Base-by-base conservation (phyloP, 2,888 invertebrate species). In the Hetaerina titia region DNA sequence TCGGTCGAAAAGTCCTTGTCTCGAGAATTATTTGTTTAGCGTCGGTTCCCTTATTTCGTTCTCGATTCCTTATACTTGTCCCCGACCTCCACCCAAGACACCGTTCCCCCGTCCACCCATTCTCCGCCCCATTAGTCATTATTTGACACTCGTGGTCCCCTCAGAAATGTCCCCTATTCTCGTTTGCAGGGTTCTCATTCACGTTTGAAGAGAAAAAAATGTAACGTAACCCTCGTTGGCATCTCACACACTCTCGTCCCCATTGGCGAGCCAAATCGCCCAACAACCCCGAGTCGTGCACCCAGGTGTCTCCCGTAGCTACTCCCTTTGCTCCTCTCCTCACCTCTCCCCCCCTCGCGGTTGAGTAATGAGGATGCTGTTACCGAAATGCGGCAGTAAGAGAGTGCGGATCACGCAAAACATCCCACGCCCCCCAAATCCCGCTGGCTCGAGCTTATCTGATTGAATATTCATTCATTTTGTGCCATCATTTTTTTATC, bases 321-420 rank as follows among this genome's bases (percentile, higher is more conserved):
- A 2, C 69, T 7, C 69, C n/a, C 9, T n/a, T 5, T n/a, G 22
- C 8, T 69, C 69, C n/a, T n/a, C 22, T n/a, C 69, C n/a, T n/a
- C 22, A n/a, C n/a, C 22, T n/a, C n/a, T 69, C 69, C 22, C 15
- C 1, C n/a, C n/a, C 5, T 69, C 69, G n/a, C 69, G 69, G n/a
- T 69, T 69, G n/a, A 69, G 69, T 69, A 69, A 69, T 69, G 69
- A 69, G 69, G 69, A 69, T 69, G 69, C n/a, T 69, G n/a, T n/a
- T 4, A 69, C 2, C 69, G 69, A 69, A 69, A 69, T 69, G 69
- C 19, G 22, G 8, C 22, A 0, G 8, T 22, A n/a, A 69, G n/a
- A n/a, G 69, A 63, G 5, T 22, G n/a, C n/a, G 69, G 69, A 17
- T 69, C 69, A n/a, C n/a, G 69, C n/a, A 69, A 7, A 69, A n/a